Evolutionary conservation across 2,113 vertebrate genomes (phyloP).

Genomic region (Lipotes vexillifer): DNA sequence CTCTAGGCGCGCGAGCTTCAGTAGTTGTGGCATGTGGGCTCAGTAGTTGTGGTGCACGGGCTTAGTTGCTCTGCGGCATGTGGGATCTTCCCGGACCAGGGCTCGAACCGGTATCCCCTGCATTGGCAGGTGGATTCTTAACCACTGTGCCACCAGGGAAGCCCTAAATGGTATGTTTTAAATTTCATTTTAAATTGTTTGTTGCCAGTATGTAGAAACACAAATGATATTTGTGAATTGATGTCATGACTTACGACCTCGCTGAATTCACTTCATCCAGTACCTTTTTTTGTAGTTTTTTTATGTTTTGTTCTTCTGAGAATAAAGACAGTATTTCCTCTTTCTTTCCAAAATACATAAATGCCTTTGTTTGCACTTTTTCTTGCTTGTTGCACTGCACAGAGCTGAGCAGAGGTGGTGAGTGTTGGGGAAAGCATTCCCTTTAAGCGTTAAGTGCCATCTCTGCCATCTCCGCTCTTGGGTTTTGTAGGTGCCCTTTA

Average conservation of each 20-base stretch:
- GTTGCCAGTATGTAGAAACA: too few species aligned
- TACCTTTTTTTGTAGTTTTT: not conserved
- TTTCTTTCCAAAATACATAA: not conserved
- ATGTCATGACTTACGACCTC: too few species aligned
- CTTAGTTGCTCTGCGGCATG: too few species aligned
- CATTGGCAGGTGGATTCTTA: too few species aligned
- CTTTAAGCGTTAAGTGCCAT: accelerated
- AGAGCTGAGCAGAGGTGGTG: not conserved
- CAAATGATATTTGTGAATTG: not conserved
- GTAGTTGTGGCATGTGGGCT: too few species aligned
- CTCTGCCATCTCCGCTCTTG: accelerated
- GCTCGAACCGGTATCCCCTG: too few species aligned
- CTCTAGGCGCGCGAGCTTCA: too few species aligned
- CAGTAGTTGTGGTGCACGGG: too few species aligned
- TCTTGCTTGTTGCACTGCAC: accelerated
- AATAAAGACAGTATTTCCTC: not conserved
- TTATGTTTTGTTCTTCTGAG: not conserved
- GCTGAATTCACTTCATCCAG: too few species aligned
- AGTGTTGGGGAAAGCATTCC: accelerated
- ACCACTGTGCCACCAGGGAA: too few species aligned
- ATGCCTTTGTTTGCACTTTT: not conserved
- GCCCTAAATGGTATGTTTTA: not conserved
- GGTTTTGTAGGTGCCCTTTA: not conserved
- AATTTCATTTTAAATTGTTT: not conserved
- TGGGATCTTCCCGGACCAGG: too few species aligned